A percentile compares a stretch with the other conserved stretches of the same genome.
These are phyloP conservation scores for Apis mellifera DNA, from an alignment of 1,140 invertebrate genomes.

Conservation along the genomic window Amel_HAv3.1 CM009944.2:10298501-10299000, in stretches of 20 bases:
- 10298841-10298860: neutral
- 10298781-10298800: too few species aligned
- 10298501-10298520: slow-evolving; percentile 57
- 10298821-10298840: neutral
- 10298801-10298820: too few species aligned
- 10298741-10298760: too few species aligned
- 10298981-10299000: slow-evolving; percentile 60
- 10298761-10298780: too few species aligned
- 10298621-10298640: slow-evolving; percentile 17
- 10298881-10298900: neutral
- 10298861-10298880: neutral
- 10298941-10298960: slow-evolving; percentile 47
- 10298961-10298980: slow-evolving; percentile 63
- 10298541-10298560: slow-evolving; percentile 3
- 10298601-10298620: slow-evolving; percentile 57
- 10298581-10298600: slow-evolving; percentile 64
- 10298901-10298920: neutral
- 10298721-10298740: slow-evolving; percentile 19
- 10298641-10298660: too few species aligned
- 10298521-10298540: slow-evolving; percentile 53
- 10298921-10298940: slow-evolving; percentile 25
- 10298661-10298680: slow-evolving; percentile 43
- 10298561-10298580: slow-evolving; percentile 9
- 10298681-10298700: slow-evolving; percentile 28
- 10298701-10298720: slow-evolving; percentile 39